A percentile compares a stretch with the other conserved stretches of the same genome.
These are phyloP conservation scores for Prunella fulvescens DNA, from an alignment of 2,113 vertebrate genomes.

Conservation along the genomic window DNA sequence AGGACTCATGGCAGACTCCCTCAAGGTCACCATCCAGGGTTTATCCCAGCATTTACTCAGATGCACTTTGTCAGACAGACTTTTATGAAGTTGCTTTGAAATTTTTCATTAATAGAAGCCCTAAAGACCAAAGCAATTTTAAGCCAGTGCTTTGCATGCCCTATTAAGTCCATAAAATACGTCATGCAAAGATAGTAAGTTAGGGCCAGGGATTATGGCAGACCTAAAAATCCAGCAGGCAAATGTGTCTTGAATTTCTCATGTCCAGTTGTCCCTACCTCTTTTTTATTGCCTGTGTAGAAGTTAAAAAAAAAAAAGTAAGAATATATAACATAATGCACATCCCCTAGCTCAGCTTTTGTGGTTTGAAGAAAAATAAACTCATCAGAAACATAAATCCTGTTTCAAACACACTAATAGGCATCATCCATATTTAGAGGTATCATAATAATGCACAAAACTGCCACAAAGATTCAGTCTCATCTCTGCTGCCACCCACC, in stretches of 20 bases:
- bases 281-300: not conserved
- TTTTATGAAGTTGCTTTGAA: not conserved
- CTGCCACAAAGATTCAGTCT: not conserved
- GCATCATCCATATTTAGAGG: not conserved
- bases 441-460: not conserved
- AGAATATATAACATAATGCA: not conserved
- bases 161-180: not conserved
- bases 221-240: not conserved
- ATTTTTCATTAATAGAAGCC: not conserved
- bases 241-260: not conserved
- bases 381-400: not conserved
- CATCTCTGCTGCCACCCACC: not conserved
- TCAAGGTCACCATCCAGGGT: not conserved
- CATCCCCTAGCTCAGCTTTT: not conserved
- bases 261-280: not conserved
- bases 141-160: not conserved
- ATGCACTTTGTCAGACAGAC: not conserved
- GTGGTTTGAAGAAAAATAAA: not conserved
- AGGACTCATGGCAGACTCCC: not conserved
- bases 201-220: not conserved
- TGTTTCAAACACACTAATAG: not conserved
- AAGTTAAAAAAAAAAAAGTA: not conserved
- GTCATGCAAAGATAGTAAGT: not conserved
- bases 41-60: not conserved
- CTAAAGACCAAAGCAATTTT: not conserved